Conservation (phyloP, 2,113 vertebrate species). For the Scatophagus argus region DNA sequence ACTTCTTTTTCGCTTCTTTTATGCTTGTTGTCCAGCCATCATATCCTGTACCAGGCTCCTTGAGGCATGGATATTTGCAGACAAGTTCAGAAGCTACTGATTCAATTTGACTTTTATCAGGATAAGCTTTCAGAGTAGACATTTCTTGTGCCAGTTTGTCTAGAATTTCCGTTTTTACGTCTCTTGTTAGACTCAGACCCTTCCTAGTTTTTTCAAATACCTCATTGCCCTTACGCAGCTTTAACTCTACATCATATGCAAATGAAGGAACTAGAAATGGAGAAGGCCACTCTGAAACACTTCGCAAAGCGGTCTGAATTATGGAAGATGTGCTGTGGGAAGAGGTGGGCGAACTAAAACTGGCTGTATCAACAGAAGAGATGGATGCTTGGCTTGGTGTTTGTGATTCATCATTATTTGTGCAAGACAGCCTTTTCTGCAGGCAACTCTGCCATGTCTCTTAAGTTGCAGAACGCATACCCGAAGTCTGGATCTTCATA, state of each 20-base stretch:
- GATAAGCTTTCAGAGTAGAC: slow-evolving; percentile 7
- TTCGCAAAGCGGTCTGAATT: neutral
- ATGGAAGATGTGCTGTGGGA: neutral
- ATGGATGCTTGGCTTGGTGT: neutral
- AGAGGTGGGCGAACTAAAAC: neutral
- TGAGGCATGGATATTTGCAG: slow-evolving; percentile 5
- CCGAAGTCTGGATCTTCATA: neutral
- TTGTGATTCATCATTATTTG: neutral
- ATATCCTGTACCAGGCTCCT: slow-evolving; percentile 8
- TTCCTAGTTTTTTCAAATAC: neutral
- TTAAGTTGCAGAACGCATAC: neutral
- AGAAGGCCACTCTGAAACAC: neutral
- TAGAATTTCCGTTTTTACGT: slow-evolving; percentile 27
- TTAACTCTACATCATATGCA: slow-evolving; percentile 16
- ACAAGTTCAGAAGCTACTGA: slow-evolving; percentile 14
- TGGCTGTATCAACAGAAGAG: slow-evolving; percentile 17
- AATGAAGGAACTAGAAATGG: neutral
- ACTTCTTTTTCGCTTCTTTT: neutral
- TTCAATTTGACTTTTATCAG: slow-evolving; percentile 10
- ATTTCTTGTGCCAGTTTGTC: slow-evolving; percentile 2
- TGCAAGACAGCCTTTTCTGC: neutral
- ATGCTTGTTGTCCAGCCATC: slow-evolving; percentile 21
- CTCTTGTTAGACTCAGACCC: slow-evolving; percentile 7
- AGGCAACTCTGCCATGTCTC: neutral
- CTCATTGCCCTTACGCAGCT: neutral